phyloP scores from a whole-genome alignment of 2,888 invertebrate genomes.

The Calameuta filiformis region DNA sequence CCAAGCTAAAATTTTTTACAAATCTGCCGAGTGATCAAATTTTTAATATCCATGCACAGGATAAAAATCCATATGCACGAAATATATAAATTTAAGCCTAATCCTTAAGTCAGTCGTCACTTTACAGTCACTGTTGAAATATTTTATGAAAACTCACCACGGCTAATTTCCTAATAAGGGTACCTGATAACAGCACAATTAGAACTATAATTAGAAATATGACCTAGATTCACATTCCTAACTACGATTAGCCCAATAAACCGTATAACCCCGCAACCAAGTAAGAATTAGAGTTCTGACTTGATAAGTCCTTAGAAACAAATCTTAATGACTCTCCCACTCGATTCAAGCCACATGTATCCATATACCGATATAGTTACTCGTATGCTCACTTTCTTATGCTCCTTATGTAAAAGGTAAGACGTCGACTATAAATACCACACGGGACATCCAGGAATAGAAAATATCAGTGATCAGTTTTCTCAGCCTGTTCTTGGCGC shows the following conservation, averaged over 20 bases:
- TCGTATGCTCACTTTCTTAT: not conserved
- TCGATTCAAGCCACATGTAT: not conserved
- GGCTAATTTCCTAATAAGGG: not conserved
- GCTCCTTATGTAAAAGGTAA: not conserved
- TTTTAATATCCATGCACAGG: not conserved
- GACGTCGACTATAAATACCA: conserved; percentile 54
- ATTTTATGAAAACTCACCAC: too few species aligned
- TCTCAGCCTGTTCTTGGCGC: not conserved
- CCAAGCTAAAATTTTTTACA: not conserved
- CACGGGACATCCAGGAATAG: conserved; percentile 52
- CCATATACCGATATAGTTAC: not conserved
- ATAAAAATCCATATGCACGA: not conserved
- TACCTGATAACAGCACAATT: not conserved
- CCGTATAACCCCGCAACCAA: not conserved
- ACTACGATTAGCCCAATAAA: not conserved
- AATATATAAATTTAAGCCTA: not conserved
- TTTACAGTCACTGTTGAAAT: too few species aligned
- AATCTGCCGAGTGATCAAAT: not conserved
- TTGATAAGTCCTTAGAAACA: not conserved
- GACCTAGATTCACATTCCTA: not conserved
- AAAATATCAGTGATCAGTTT: conserved; percentile 42
- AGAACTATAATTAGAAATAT: not conserved
- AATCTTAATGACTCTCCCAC: not conserved
- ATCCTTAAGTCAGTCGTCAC: too few species aligned
- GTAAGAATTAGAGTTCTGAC: not conserved